Evolutionary conservation across 2,888 invertebrate genomes (phyloP).

Genomic region (Cosmorhoe ocellata): DNA sequence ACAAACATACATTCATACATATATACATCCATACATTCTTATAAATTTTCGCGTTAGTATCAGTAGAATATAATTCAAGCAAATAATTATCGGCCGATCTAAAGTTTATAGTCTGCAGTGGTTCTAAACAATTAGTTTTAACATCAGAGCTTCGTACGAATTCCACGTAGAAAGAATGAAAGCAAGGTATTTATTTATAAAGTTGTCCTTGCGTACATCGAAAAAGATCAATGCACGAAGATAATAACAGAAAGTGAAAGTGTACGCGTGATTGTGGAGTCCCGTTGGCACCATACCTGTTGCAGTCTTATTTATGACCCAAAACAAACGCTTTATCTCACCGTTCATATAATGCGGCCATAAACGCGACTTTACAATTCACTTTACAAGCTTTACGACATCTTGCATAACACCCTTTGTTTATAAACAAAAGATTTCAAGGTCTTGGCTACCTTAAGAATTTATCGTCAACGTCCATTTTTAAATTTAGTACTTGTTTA

Average conservation of each 20-base stretch:
- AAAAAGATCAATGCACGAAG: conserved; percentile 65
- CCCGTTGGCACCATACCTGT: conserved; percentile 79
- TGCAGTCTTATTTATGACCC: conserved; percentile 82
- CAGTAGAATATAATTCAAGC: no score
- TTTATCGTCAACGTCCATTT: conserved; percentile 41
- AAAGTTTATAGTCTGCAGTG: no score
- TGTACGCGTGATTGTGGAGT: conserved; percentile 73
- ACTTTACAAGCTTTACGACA: conserved; percentile 56
- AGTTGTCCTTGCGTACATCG: conserved; percentile 24
- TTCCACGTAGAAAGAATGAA: no score
- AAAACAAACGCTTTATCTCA: conserved; percentile 82
- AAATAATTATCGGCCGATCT: no score
- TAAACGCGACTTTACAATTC: conserved; percentile 70
- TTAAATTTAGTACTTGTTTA: conserved; percentile 60
- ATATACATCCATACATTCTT: no score
- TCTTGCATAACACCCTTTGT: conserved; percentile 80
- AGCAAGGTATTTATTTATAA: neutral
- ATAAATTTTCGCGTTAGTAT: no score
- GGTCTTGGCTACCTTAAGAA: conserved; percentile 61
- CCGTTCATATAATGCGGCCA: conserved; percentile 76
- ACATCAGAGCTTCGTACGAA: no score
- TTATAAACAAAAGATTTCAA: conserved; percentile 80
- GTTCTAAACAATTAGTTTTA: no score
- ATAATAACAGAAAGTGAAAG: conserved; percentile 77
- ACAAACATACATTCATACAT: no score